phyloP scores from a whole-genome alignment of 2,888 invertebrate genomes.

The Didymodactylos carnosus region DNA sequence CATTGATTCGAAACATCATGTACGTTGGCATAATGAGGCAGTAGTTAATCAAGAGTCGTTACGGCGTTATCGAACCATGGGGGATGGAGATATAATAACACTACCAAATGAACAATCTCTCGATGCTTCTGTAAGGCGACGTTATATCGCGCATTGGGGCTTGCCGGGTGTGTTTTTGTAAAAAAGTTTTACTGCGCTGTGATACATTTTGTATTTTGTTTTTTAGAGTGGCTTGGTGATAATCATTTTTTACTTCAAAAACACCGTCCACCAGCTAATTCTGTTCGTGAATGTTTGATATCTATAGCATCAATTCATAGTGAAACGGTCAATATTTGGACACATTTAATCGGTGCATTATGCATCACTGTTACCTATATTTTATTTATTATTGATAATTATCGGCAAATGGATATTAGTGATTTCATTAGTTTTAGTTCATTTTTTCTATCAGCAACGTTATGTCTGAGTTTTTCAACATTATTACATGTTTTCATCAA shows the following conservation, averaged over 20 bases:
- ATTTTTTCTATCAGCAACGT: neutral
- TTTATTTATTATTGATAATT: neutral
- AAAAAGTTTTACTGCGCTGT: too few relatives aligned
- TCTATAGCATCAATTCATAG: slow-evolving; percentile 94
- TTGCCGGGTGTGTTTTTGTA: neutral
- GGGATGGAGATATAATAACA: too few relatives aligned
- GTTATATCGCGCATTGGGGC: neutral
- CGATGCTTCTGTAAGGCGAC: neutral
- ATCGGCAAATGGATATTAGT: neutral
- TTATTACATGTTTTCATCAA: neutral
- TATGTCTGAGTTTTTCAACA: neutral
- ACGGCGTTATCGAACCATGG: too few relatives aligned
- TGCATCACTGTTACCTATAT: neutral
- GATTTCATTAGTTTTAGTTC: neutral
- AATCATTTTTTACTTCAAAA: slow-evolving; percentile 88
- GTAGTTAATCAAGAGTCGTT: neutral
- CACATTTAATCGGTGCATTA: slow-evolving; percentile 54
- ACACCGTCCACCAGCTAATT: slow-evolving; percentile 82
- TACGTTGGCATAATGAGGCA: neutral
- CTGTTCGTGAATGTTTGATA: slow-evolving; percentile 83
- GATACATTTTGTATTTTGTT: neutral
- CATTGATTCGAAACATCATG: neutral
- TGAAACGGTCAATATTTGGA: slow-evolving; percentile 98
- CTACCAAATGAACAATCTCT: neutral
- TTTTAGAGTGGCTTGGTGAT: slow-evolving; percentile 66